Percentiles rank a stretch among this genome's conserved stretches.
phyloP scores from a whole-genome alignment of 2,797 vertebrate genomes.

The Poecilia wingei region DNA sequence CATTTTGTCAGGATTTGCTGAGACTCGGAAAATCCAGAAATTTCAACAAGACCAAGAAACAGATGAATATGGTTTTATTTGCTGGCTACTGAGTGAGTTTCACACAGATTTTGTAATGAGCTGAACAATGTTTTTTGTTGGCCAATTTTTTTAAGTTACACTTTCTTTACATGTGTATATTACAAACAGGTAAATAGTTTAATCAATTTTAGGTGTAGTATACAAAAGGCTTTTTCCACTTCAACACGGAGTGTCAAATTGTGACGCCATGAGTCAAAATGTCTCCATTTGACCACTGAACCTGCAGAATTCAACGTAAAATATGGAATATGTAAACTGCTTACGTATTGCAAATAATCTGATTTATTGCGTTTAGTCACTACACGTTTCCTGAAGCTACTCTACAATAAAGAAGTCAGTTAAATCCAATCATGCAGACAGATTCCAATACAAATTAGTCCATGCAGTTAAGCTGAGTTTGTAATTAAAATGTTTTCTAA shows the following conservation, averaged over 20 bases:
- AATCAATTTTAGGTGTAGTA: too few species aligned
- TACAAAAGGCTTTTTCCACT: too few species aligned
- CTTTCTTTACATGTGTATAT: background rate
- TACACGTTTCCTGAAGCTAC: background rate
- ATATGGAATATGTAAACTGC: background rate
- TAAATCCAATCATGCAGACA: background rate
- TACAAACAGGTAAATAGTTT: background rate
- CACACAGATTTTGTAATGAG: background rate
- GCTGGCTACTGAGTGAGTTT: background rate
- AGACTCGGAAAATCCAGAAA: background rate
- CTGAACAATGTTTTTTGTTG: background rate
- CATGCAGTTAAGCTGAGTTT: background rate
- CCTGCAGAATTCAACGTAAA: background rate
- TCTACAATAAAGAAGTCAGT: background rate
- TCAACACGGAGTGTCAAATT: background rate
- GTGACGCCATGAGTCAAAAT: background rate
- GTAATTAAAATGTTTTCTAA: background rate
- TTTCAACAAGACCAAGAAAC: background rate
- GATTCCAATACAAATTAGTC: background rate
- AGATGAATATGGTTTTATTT: background rate
- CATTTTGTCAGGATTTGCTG: background rate
- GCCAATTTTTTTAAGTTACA: background rate
- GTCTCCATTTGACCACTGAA: background rate
- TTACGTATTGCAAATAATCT: background rate
- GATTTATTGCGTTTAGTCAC: background rate